phyloP scores from a whole-genome alignment of 2,113 vertebrate genomes.

The Mobula hypostoma region DNA sequence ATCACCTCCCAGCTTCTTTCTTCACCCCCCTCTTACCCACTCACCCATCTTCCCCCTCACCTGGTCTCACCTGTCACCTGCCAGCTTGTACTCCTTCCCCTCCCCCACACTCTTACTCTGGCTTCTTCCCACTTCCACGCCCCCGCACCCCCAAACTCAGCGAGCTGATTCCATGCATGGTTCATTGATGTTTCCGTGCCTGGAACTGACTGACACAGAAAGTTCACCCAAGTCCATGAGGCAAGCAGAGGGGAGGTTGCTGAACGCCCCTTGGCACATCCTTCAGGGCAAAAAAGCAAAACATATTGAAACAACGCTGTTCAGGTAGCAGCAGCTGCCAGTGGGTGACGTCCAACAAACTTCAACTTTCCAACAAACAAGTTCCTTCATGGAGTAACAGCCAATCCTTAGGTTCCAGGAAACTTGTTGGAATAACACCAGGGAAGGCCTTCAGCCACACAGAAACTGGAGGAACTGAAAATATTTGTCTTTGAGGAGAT shows the following conservation, averaged over 20 bases:
- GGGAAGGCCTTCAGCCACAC: background rate
- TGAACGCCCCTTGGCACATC: background rate
- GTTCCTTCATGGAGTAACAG: background rate
- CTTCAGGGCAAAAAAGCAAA: background rate
- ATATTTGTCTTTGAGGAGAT: background rate
- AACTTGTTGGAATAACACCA: background rate
- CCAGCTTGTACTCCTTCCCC: no score
- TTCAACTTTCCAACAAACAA: no score
- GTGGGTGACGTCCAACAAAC: no score
- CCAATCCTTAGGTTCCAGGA: background rate
- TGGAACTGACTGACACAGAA: background rate
- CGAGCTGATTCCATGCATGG: background rate
- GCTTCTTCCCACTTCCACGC: no score
- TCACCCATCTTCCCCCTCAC: no score
- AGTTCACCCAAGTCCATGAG: background rate
- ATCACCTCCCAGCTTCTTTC: no score
- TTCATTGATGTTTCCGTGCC: slow-evolving; percentile 4
- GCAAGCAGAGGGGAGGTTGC: background rate
- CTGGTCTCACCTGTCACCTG: no score
- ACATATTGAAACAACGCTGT: background rate
- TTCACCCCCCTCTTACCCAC: no score
- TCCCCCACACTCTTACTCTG: no score
- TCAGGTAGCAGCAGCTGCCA: no score
- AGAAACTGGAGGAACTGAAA: background rate
- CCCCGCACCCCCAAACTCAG: background rate